Evolutionary conservation across 2,888 invertebrate genomes (phyloP).

Genomic region (Shargacucullia verbasci): DNA sequence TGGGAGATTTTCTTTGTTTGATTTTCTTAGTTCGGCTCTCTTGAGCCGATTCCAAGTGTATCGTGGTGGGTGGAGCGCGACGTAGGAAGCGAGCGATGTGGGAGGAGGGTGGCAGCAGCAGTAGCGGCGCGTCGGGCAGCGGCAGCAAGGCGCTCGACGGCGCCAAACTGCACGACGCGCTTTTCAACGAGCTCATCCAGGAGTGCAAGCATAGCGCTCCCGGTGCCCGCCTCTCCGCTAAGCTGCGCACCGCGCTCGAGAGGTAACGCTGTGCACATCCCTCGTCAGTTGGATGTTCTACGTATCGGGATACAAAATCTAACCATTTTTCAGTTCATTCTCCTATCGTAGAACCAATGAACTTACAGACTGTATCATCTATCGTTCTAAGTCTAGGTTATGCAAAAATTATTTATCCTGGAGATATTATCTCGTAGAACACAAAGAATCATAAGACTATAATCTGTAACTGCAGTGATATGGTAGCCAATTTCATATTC

Average conservation of each 20-base stretch:
- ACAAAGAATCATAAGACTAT: too few relatives aligned
- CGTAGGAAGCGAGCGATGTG: conserved; percentile 47
- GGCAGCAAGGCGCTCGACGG: conserved; percentile 37
- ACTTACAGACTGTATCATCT: too few relatives aligned
- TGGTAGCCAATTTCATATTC: too few relatives aligned
- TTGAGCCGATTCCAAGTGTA: conserved; percentile 8
- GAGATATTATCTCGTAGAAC: too few relatives aligned
- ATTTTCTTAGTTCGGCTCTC: conserved; percentile 28
- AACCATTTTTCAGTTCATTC: too few relatives aligned
- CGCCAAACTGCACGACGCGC: conserved; percentile 63
- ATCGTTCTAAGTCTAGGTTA: too few relatives aligned
- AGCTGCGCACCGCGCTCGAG: conserved; percentile 77
- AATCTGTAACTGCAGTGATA: too few relatives aligned
- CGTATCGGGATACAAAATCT: too few relatives aligned
- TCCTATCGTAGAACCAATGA: too few relatives aligned
- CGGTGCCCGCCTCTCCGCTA: conserved; percentile 90
- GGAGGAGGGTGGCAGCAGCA: conserved; percentile 52
- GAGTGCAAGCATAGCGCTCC: conserved; percentile 92
- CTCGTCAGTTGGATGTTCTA: too few relatives aligned
- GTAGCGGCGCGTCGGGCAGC: conserved; percentile 32
- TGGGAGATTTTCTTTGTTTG: conserved; percentile 23
- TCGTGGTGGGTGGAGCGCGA: conserved; percentile 20
- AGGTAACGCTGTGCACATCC: conserved; percentile 60
- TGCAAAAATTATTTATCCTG: too few relatives aligned
- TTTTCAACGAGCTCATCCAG: conserved; percentile 90